Evolutionary conservation across 2,113 vertebrate species (phyloP).

Genomic region (Terrapene triunguis): DNA sequence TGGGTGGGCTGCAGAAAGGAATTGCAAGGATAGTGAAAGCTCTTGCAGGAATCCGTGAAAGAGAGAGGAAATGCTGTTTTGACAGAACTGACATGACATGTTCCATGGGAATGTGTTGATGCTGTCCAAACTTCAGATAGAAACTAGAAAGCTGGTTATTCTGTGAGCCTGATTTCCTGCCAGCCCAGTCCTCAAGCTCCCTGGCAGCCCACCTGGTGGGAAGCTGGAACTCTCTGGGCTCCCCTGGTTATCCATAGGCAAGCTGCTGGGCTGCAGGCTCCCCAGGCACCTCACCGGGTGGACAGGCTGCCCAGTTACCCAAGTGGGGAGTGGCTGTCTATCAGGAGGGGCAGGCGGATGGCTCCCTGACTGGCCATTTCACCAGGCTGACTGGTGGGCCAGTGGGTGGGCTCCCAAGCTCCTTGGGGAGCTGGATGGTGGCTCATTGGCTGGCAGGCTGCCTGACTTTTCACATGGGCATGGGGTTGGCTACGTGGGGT

Average conservation of each 20-base stretch:
- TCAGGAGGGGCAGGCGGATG: neutral
- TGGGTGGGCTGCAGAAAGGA: neutral
- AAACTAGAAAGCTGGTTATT: neutral
- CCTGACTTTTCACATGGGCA: rapidly evolving
- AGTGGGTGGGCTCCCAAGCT: too few species aligned
- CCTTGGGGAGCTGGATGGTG: neutral
- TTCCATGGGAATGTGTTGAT: neutral
- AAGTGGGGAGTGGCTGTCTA: neutral
- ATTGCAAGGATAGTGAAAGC: neutral
- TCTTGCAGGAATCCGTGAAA: neutral
- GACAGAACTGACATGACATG: neutral
- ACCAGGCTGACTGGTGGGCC: neutral
- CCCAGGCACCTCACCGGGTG: neutral
- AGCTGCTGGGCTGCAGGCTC: neutral
- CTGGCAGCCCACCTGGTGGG: neutral
- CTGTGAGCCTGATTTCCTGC: neutral
- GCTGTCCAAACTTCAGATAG: neutral
- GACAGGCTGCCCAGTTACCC: neutral
- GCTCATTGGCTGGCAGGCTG: neutral
- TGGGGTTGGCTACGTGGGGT: neutral
- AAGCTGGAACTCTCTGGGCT: neutral
- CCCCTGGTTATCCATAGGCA: neutral
- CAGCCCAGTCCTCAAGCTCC: neutral
- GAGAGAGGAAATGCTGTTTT: neutral
- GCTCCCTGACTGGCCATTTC: neutral